These are phyloP conservation scores for Scolanthus callimorphus DNA, from an alignment of 92 coral and sea anemone species.

Conservation along the genomic window DNA sequence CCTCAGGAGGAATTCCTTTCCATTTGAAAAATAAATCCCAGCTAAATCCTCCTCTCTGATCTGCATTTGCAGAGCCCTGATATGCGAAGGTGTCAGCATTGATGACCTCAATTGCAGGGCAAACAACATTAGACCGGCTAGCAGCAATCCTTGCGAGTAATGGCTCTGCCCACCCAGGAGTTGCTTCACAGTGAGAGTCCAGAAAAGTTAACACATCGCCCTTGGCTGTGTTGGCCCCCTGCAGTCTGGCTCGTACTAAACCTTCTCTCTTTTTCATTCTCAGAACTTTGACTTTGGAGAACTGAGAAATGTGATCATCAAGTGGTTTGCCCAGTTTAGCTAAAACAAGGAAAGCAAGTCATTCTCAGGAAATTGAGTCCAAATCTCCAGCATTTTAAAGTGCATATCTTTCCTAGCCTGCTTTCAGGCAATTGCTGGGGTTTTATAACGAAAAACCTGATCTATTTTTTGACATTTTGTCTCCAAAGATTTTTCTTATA, in stretches of 20 bases:
- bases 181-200: constrained; percentile 98
- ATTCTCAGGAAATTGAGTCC: too few species aligned
- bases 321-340: constrained; percentile 85
- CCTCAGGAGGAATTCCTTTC: constrained; percentile 99
- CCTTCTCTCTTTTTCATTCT: constrained; percentile 94
- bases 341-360: constrained; percentile 20
- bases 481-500: too few species aligned
- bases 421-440: too few species aligned
- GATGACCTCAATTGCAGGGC: constrained; percentile 97
- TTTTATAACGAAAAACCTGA: too few species aligned
- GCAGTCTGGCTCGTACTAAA: constrained; percentile 89
- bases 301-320: constrained; percentile 69
- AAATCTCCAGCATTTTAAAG: too few species aligned
- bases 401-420: too few species aligned
- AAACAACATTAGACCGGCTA: constrained; percentile 81
- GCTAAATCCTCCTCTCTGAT: constrained; percentile 96
- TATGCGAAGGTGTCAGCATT: constrained; percentile 98
- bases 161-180: constrained; percentile 99
- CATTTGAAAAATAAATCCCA: constrained; percentile 99
- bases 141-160: constrained; percentile 90
- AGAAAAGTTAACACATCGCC: constrained; percentile 95
- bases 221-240: constrained; percentile 78
- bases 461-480: too few species aligned
- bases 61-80: constrained; percentile 94
- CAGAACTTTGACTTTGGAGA: constrained; percentile 81